Evolutionary conservation across 2,888 invertebrate genomes (phyloP), one percentile per base, ranked within the genome.

Genomic region (Volucella zonaria): DNA sequence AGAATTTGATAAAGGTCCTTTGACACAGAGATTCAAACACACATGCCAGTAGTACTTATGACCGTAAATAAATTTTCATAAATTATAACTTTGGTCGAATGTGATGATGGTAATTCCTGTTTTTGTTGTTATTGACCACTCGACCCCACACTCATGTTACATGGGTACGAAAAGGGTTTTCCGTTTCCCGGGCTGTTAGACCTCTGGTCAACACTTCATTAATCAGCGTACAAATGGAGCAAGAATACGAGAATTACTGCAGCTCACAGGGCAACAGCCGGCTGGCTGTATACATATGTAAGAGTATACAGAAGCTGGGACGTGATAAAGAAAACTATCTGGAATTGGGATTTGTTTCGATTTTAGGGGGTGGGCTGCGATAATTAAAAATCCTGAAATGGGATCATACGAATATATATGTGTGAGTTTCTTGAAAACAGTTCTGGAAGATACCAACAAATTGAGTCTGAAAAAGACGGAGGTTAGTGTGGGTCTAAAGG

Each of bases 141-240:
- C 56, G 67, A 15, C 40, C 64, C 51, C 70, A 43, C 47, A 70
- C 78, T 62, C 56, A 43, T 54, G 61, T 73, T 75, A 82, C 71
- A 74, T 62, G 56, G 64, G 54, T 77, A 73, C 70, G 68, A 70
- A 70, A 70, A 58, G 68, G 58, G 68, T 59, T 47, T 31, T 51
- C 31, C 18, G 2, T 12, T 54, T 31, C 54, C 31, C 8, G 8
- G 31, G 31, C 23, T 6, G 31, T 6, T 31, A 31, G 31, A 31
- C 31, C 56, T 75, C 66, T 59, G 82, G 82, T 82, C 82, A 82
- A 82, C 82, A 82, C 71, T 82, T 82, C 82, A 82, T 82, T 82
- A 82, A 82, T 82, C 82, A 82, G 76, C 51, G 54, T 15, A 31
- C 71, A 82, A 73, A 82, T 71, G 61, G 61, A 75, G 15, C 62